These are phyloP conservation scores for Bergia sp. DNA, from an alignment of 92 coral and sea anemone genomes.

Conservation along the genomic window DNA sequence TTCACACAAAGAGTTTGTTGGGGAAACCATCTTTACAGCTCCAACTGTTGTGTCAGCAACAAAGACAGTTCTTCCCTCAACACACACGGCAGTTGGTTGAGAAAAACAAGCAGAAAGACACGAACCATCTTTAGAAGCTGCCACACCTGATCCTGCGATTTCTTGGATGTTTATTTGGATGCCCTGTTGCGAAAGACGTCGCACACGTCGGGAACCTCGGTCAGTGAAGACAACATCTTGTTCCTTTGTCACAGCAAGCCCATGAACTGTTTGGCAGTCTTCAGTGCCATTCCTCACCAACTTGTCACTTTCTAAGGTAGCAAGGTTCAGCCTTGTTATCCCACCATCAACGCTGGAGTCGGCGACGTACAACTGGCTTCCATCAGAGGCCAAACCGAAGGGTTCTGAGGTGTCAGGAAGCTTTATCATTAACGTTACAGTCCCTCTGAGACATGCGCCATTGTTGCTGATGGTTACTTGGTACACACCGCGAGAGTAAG, in stretches of 20 bases:
- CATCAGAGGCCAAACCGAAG: conserved; percentile 42
- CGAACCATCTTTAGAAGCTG: conserved; percentile 49
- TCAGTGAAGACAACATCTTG: conserved; percentile 34
- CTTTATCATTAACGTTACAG: conserved; percentile 40
- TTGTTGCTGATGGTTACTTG: conserved; percentile 53
- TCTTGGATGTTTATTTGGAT: conserved; percentile 7
- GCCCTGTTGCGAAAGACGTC: conserved; percentile 30
- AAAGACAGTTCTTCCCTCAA: conserved; percentile 51
- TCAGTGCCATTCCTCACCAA: conserved; percentile 47
- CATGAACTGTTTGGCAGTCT: conserved; percentile 51
- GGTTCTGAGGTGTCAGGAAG: conserved; percentile 35
- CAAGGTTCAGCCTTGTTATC: conserved; percentile 39
- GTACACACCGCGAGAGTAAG: conserved; percentile 35
- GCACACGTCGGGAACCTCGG: conserved; percentile 47
- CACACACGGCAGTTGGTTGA: conserved; percentile 54
- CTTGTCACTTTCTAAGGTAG: conserved; percentile 27
- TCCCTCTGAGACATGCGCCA: conserved; percentile 47
- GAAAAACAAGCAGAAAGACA: conserved; percentile 48
- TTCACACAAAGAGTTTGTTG: conserved; percentile 30
- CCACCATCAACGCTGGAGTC: conserved; percentile 52
- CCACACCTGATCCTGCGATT: conserved; percentile 55
- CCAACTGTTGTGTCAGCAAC: conserved; percentile 60
- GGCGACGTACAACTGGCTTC: conserved; percentile 24
- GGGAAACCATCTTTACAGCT: conserved; percentile 50
- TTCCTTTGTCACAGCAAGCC: conserved; percentile 40